Evolutionary conservation across 2,113 vertebrate genomes (phyloP).

Genomic region (Tyto alba): DNA sequence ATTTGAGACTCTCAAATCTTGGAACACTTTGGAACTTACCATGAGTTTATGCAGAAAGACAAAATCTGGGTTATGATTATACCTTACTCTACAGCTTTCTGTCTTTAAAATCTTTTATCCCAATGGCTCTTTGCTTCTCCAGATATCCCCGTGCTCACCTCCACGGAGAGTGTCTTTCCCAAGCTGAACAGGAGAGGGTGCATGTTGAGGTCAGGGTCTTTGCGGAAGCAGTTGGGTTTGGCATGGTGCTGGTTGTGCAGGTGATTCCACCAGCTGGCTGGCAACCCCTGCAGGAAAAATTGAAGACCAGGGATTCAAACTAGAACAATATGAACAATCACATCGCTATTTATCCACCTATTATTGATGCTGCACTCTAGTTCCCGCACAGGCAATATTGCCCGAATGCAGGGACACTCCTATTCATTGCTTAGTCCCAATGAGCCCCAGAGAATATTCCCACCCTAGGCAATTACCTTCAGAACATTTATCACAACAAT

Average conservation of each 20-base stretch:
- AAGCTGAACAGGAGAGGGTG: conserved; percentile 80
- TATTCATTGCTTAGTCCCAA: background rate
- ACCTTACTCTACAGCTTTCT: background rate
- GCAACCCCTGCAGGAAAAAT: conserved; percentile 62
- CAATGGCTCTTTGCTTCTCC: background rate
- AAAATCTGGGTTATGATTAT: no score
- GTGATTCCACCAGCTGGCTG: conserved; percentile 83
- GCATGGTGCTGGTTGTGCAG: conserved; percentile 83
- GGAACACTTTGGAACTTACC: background rate
- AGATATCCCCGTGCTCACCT: conserved; percentile 55
- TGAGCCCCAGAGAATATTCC: background rate
- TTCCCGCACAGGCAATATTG: background rate
- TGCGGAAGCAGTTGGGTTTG: conserved; percentile 82
- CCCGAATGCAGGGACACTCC: background rate
- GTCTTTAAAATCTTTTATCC: background rate
- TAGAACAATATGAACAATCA: background rate
- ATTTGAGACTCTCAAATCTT: background rate
- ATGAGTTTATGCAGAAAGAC: background rate
- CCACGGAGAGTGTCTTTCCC: conserved; percentile 74
- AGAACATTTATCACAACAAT: conserved; percentile 41
- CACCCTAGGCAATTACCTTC: conserved; percentile 47
- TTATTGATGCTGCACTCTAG: background rate
- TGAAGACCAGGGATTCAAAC: background rate
- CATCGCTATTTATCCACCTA: background rate
- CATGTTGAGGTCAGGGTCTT: conserved; percentile 83